Base-by-base conservation (phyloP, 2,888 invertebrate species). In the Keiferia lycopersicella region DNA sequence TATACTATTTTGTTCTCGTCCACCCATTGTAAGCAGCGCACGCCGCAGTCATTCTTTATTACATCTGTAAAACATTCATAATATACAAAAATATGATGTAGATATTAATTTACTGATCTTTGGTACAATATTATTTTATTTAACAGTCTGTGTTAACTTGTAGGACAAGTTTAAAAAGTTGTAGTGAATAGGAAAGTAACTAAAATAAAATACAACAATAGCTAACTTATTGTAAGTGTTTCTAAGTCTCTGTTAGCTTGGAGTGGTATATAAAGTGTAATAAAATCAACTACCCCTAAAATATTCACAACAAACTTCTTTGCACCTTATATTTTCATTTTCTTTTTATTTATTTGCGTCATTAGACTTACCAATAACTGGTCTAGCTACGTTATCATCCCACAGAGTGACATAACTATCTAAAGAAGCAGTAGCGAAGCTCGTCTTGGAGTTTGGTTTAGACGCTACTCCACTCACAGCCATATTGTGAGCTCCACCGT, bases 361-460 rank as follows among this genome's bases (percentile, higher is more conserved):
- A 12, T 34, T 6, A 53, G 56, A 68, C 77, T 80, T 70, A 91
- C 91, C 85, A 70, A 81, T 71, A 57, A 84, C 84, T 61, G 88
- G 81, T 68, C 80, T 81, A 12, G 74, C 74, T 41, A 78, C 75
- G 72, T 84, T 81, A 16, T 88, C 85, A 81, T 94, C 93, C 94
- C 94, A 94, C 30, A 94, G 70, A 59, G 92, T 87, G 45, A 93
- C 82, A 73, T 81, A 84, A 63, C 89, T 87, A 79, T 94, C 94
- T 77, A 92, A 78, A 34, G 92, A 89, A 6, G 92, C 91, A 1
- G 94, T 93, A 12, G 92, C 87, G 82, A 94, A 93, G 59, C 83
- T 77, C 30, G 84, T 82, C 11, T 78, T 79, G 57, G 92, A 88
- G 26, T 82, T 76, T 2, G 92, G 90, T 69, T 89, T 88, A n/a